These are phyloP conservation scores for Brachyhypopomus gauderio DNA, from an alignment of 2,113 vertebrate genomes.

Conservation along the genomic window DNA sequence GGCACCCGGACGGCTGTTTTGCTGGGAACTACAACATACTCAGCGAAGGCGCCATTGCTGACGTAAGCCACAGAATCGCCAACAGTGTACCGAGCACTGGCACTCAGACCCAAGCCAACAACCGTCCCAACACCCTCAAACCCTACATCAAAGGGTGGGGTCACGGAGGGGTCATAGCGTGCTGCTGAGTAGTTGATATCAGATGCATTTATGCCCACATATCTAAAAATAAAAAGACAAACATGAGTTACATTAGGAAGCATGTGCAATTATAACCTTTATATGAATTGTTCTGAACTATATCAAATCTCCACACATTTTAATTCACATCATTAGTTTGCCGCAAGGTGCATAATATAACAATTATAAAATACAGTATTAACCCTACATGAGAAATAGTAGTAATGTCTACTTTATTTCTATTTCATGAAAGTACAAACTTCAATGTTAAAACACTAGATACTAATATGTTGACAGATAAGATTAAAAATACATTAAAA, in stretches of 20 bases:
- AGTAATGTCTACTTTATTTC: too few relatives aligned
- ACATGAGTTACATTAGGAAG: conserved; percentile 1
- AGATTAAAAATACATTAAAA: too few relatives aligned
- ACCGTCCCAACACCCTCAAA: conserved; percentile 92
- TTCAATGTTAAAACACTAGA: too few relatives aligned
- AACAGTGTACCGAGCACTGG: conserved; percentile 79
- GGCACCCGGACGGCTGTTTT: conserved; percentile 76
- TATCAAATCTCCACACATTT: too few relatives aligned
- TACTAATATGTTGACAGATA: too few relatives aligned
- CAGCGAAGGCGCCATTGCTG: conserved; percentile 83
- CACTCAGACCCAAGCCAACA: conserved; percentile 86
- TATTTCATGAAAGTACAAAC: too few relatives aligned
- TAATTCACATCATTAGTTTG: too few relatives aligned
- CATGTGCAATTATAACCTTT: neutral
- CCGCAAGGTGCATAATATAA: too few relatives aligned
- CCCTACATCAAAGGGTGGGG: conserved; percentile 85
- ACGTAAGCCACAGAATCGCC: conserved; percentile 87
- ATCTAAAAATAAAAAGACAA: conserved; percentile 73
- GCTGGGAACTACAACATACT: conserved; percentile 84
- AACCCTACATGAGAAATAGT: too few relatives aligned
- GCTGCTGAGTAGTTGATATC: conserved; percentile 93
- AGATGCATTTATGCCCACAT: conserved; percentile 90
- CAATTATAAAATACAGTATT: too few relatives aligned
- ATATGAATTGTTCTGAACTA: neutral
- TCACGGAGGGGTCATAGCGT: conserved; percentile 80